A percentile compares a stretch with the other conserved stretches of the same genome.
These are phyloP conservation scores for Halictus quadricinctus DNA, from an alignment of 2,888 invertebrate genomes.

Conservation along the genomic window DNA sequence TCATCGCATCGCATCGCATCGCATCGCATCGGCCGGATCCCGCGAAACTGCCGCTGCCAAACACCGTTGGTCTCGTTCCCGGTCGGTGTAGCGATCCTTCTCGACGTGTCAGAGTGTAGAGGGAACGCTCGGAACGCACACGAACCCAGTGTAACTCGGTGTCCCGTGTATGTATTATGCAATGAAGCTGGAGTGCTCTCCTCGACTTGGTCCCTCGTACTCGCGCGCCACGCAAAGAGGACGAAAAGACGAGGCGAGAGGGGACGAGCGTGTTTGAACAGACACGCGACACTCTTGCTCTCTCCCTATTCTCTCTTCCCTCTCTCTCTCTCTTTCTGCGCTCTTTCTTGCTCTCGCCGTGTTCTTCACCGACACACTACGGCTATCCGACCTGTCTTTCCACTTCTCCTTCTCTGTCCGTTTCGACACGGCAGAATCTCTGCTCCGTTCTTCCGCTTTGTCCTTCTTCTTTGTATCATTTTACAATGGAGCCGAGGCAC, in stretches of 20 bases:
- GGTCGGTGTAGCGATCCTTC: slow-evolving; percentile 28
- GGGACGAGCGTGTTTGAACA: slow-evolving; percentile 80
- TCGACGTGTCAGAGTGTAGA: slow-evolving; percentile 48
- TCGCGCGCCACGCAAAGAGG: slow-evolving; percentile 53
- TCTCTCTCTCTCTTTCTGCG: background rate
- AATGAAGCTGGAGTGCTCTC: slow-evolving; percentile 70
- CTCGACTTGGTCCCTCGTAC: slow-evolving; percentile 58
- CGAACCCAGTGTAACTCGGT: slow-evolving; percentile 37
- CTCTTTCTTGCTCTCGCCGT: background rate
- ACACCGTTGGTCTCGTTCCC: slow-evolving; percentile 17
- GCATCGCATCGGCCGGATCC: background rate
- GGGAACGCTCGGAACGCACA: slow-evolving; percentile 23
- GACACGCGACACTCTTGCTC: slow-evolving; percentile 80
- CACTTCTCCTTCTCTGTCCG: slow-evolving; percentile 36
- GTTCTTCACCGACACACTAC: background rate
- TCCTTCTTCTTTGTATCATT: slow-evolving; percentile 75
- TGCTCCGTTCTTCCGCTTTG: slow-evolving; percentile 46
- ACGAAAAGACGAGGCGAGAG: slow-evolving; percentile 26
- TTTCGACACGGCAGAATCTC: slow-evolving; percentile 48
- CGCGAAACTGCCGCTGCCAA: slow-evolving; percentile 23
- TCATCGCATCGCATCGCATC: slow-evolving; percentile 4
- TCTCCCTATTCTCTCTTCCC: slow-evolving; percentile 26
- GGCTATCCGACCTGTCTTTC: slow-evolving; percentile 35
- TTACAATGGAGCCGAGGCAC: slow-evolving; percentile 73
- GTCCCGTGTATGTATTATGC: slow-evolving; percentile 70